phyloP scores from a whole-genome alignment of 2,113 vertebrate species.

The Anarrhichthys ocellatus region DNA sequence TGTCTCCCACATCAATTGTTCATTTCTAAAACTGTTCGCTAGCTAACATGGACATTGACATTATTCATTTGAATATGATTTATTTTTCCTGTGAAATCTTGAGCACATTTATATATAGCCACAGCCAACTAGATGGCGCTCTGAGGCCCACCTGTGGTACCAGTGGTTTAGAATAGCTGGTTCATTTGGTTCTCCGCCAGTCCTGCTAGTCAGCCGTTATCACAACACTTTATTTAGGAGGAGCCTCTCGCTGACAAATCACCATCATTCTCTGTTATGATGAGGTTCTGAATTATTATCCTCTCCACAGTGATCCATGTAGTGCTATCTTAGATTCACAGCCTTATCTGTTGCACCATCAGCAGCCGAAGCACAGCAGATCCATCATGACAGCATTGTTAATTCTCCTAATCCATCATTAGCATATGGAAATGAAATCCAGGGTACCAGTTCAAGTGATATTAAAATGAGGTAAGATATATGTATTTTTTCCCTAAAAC shows the following conservation, averaged over 20 bases:
- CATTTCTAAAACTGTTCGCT: neutral
- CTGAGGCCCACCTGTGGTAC: neutral
- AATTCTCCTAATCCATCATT: constrained; percentile 70
- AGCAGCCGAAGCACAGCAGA: constrained; percentile 56
- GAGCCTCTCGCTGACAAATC: constrained; percentile 38
- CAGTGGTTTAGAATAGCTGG: neutral
- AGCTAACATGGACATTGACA: neutral
- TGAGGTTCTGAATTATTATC: constrained; percentile 53
- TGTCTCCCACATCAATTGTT: neutral
- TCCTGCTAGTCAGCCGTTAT: neutral
- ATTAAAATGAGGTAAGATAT: constrained; percentile 28
- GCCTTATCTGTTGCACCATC: constrained; percentile 62
- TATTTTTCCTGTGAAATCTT: neutral
- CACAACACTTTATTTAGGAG: constrained; percentile 8
- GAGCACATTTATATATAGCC: neutral
- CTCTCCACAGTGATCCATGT: constrained; percentile 64
- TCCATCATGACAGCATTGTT: constrained; percentile 62
- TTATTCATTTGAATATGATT: neutral
- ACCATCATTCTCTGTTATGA: constrained; percentile 41
- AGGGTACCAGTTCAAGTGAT: constrained; percentile 53
- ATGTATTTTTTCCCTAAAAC: neutral
- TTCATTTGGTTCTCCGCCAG: constrained; percentile 12
- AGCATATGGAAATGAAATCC: constrained; percentile 57
- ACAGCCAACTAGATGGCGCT: neutral
- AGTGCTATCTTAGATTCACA: constrained; percentile 62